Percentiles rank a stretch among this genome's conserved stretches.
Evolutionary conservation across 2,888 invertebrate genomes (phyloP).

Genomic region (Ormyrus pomaceus): DNA sequence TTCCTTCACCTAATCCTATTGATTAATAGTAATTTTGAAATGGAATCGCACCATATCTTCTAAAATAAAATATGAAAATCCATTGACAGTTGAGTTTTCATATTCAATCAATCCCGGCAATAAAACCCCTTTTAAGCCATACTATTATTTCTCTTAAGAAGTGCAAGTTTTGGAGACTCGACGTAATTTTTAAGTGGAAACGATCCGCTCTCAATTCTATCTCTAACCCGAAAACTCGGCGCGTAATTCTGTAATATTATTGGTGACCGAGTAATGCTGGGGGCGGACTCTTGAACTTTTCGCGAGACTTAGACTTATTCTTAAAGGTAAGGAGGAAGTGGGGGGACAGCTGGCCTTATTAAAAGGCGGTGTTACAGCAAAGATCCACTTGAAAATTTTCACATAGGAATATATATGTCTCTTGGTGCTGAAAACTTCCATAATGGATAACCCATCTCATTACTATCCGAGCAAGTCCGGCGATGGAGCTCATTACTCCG

Average conservation of each 20-base stretch:
- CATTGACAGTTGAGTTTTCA: no score
- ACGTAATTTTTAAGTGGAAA: slow-evolving; percentile 12
- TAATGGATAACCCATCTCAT: slow-evolving; percentile 31
- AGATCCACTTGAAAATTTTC: slow-evolving; percentile 13
- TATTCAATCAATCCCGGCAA: no score
- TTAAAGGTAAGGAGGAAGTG: no score
- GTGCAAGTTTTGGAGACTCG: no score
- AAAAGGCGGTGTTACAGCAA: slow-evolving; percentile 11
- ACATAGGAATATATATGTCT: background rate
- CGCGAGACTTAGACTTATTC: background rate
- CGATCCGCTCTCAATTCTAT: background rate
- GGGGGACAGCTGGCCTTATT: slow-evolving; percentile 18
- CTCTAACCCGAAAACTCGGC: background rate
- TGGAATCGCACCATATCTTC: no score
- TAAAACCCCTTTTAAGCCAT: no score
- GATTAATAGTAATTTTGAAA: no score
- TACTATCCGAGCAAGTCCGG: background rate
- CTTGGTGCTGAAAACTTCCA: slow-evolving; percentile 3
- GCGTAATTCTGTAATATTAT: slow-evolving; percentile 17
- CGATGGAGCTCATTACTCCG: slow-evolving; percentile 30
- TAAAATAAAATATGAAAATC: no score
- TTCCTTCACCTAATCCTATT: no score
- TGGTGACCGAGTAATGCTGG: background rate
- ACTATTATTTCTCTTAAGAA: no score
- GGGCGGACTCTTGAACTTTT: slow-evolving; percentile 3